Base-by-base conservation (phyloP, 2,113 vertebrate genomes). In the Erythrocercus mccallii region DNA sequence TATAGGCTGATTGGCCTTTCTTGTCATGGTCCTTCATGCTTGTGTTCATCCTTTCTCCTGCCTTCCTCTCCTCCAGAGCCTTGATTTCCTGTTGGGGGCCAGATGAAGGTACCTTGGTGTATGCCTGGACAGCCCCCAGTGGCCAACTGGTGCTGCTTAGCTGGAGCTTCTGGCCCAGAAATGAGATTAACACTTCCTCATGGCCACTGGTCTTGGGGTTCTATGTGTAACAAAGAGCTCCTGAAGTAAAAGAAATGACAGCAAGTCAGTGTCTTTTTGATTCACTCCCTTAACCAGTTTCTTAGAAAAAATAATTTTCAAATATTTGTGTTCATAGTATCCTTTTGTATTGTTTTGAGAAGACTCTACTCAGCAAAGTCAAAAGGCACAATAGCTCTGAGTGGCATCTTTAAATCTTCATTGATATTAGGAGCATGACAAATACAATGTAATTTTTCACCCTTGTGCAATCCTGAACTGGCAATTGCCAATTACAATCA, bases 141-240 rank as follows among this genome's bases (percentile, higher is more conserved):
- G 68, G 84, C 94, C 93, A 73, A 88, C 48, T 96, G 95, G 42
- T 96, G 81, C 90, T 78, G 87, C 70, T 96, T 62, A 5, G 31
- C 94, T 93, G 80, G 66, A 31, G 22, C 61, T 77, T 86, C 81
- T 80, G 73, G 74, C 66, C 69, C 42, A 58, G 85, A 84, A 91
- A 88, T 85, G 13, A 65, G 35, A 12, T 86, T 82, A 94, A 20
- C 4, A 51, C 74, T 53, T 54, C 76, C 47, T 76, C 5, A 7
- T 58, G 79, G 65, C 48, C 0, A 1, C 81, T 88, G 38, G 15
- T 77, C 90, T 88, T 80, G 72, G 90, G 50, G 69, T 81, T 95
- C 45, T 50, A 56, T 30, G 60, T 50, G 40, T 81, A 76, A 47
- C 16, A 73, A 53, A 72, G 50, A 84, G 51, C 53, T 90, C 47